Evolutionary conservation across 2,888 invertebrate genomes (phyloP).

Genomic region (Aphidius colemani): DNA sequence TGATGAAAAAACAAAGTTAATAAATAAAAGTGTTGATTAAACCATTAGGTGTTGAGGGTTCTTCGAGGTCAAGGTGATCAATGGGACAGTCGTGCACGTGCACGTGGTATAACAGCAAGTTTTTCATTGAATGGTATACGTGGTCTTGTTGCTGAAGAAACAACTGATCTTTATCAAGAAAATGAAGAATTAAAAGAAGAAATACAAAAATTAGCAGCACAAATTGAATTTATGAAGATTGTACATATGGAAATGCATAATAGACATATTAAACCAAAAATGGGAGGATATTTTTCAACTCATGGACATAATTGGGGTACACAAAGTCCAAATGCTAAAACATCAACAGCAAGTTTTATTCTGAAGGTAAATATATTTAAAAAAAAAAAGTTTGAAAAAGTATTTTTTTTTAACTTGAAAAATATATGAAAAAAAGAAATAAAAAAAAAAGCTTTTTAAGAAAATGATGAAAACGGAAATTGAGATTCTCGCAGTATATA

Average conservation of each 20-base stretch:
- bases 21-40: background rate
- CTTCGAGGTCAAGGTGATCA: slow-evolving; percentile 86
- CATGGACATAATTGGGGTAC: slow-evolving; percentile 46
- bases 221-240: slow-evolving; percentile 93
- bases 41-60: slow-evolving; percentile 74
- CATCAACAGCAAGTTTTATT: slow-evolving; percentile 50
- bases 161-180: slow-evolving; percentile 85
- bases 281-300: slow-evolving; percentile 79
- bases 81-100: slow-evolving; percentile 84
- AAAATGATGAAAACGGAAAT: background rate
- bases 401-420: slow-evolving; percentile 3
- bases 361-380: slow-evolving; percentile 42
- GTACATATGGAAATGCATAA: slow-evolving; percentile 94
- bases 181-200: slow-evolving; percentile 92
- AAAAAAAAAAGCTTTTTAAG: background rate
- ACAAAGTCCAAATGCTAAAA: slow-evolving; percentile 50
- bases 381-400: background rate
- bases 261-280: slow-evolving; percentile 82
- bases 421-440: background rate
- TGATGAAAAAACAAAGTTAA: no score
- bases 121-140: slow-evolving; percentile 82
- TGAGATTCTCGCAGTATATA: background rate
- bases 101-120: slow-evolving; percentile 82
- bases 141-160: slow-evolving; percentile 81
- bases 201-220: slow-evolving; percentile 87